Percentiles rank a stretch among this genome's conserved stretches.
Conservation (phyloP, 2,113 vertebrate genomes). For the Damaliscus lunatus region DNA sequence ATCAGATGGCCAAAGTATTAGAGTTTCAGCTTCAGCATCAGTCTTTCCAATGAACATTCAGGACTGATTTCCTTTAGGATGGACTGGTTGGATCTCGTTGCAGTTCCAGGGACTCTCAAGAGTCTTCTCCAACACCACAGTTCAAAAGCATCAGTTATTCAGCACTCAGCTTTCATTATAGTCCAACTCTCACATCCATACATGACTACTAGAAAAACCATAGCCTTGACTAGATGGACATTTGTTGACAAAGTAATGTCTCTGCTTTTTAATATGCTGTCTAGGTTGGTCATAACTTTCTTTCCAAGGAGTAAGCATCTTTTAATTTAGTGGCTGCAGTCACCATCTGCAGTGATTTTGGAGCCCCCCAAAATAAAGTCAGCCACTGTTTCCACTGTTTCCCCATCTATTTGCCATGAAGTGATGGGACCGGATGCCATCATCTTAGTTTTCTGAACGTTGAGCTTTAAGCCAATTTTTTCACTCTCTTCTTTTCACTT, state of each 20-base stretch:
- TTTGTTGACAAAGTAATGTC: neutral
- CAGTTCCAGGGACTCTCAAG: neutral
- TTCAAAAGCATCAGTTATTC: neutral
- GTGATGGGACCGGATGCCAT: neutral
- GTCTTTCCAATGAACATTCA: neutral
- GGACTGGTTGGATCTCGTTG: neutral
- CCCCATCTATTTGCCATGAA: neutral
- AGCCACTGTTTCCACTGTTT: neutral
- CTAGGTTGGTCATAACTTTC: neutral
- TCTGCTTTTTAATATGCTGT: neutral
- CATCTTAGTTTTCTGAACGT: neutral
- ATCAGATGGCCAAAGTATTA: neutral
- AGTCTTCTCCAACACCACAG: neutral
- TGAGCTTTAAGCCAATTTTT: neutral
- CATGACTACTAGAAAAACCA: neutral
- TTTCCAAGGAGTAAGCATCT: neutral
- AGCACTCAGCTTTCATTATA: neutral
- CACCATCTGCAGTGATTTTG: neutral
- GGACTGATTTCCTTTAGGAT: neutral
- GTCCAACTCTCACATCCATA: neutral
- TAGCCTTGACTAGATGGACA: neutral
- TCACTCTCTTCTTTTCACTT: neutral
- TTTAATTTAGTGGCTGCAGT: neutral
- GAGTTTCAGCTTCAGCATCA: neutral
- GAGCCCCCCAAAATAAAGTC: too few species aligned